A percentile compares a stretch with the other conserved stretches of the same genome.
These are phyloP conservation scores for Zoanthus solanderi DNA, from an alignment of 92 coral and sea anemone genomes.

Conservation along the genomic window DNA sequence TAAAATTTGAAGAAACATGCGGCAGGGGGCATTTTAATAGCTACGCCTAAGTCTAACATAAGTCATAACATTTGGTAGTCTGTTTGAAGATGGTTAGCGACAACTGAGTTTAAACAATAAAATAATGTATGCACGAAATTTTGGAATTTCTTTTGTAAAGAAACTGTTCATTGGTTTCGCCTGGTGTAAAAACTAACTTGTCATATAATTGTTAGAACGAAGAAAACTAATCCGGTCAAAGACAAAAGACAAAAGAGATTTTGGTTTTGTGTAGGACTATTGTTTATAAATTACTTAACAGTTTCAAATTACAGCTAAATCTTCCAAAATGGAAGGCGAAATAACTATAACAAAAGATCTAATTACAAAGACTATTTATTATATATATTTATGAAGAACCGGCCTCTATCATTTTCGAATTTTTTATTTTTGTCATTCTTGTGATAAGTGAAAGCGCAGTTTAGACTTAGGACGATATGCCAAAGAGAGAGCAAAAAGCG, in stretches of 20 bases:
- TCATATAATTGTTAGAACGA: background rate
- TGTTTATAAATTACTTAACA: slow-evolving; percentile 28
- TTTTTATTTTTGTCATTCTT: background rate
- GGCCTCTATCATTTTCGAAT: background rate
- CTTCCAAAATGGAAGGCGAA: background rate
- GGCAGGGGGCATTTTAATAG: background rate
- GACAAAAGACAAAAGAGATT: background rate
- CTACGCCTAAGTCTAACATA: background rate
- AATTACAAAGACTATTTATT: background rate
- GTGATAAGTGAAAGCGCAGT: too few relatives aligned
- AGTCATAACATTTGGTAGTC: background rate
- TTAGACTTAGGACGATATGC: background rate
- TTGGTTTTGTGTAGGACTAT: slow-evolving; percentile 1
- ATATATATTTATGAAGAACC: background rate
- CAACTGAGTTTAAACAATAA: background rate
- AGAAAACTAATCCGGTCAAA: background rate
- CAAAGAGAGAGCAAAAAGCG: background rate
- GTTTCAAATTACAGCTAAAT: background rate
- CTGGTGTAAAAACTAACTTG: slow-evolving; percentile 7
- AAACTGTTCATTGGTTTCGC: background rate
- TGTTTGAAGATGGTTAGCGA: background rate
- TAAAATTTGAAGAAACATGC: background rate
- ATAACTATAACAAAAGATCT: slow-evolving; percentile 7
- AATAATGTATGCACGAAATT: background rate
- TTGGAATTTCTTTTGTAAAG: background rate